These are phyloP conservation scores for Ochropacha duplaris DNA, from an alignment of 2,888 invertebrate species.

Conservation along the genomic window DNA sequence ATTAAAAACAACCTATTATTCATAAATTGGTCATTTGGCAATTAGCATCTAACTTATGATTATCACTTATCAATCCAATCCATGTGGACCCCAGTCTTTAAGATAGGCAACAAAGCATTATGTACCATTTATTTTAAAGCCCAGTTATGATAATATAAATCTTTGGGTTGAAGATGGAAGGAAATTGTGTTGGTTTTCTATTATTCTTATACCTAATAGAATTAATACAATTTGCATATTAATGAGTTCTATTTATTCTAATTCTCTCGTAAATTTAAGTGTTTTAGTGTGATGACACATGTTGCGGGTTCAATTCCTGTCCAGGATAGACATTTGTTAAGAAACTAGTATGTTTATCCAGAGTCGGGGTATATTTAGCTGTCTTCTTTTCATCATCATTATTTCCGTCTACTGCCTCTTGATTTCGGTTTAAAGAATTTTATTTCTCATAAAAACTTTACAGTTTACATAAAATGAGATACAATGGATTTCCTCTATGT, in stretches of 20 bases:
- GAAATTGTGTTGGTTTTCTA: slow-evolving; percentile 3
- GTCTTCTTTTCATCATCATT: too few species aligned
- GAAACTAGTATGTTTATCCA: too few species aligned
- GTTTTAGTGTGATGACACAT: too few species aligned
- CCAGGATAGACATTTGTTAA: too few species aligned
- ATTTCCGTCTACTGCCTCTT: too few species aligned
- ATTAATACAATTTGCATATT: slow-evolving; percentile 3
- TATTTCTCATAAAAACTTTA: too few species aligned
- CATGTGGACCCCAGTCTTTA: background rate
- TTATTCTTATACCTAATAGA: background rate
- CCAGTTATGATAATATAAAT: background rate
- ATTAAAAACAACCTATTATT: background rate
- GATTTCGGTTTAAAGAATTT: too few species aligned
- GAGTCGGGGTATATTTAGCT: too few species aligned
- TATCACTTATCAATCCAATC: background rate
- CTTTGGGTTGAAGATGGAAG: background rate
- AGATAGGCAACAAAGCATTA: background rate
- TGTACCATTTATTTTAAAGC: background rate
- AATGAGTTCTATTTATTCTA: background rate
- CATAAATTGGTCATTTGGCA: too few species aligned
- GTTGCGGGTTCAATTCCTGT: too few species aligned
- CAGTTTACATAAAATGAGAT: too few species aligned
- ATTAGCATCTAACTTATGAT: background rate
- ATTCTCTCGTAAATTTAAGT: background rate
- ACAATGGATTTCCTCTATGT: too few species aligned